Evolutionary conservation across 1,140 invertebrate genomes (phyloP), one percentile per base, ranked within the genome.

Genomic region (Drosophila santomea): DNA sequence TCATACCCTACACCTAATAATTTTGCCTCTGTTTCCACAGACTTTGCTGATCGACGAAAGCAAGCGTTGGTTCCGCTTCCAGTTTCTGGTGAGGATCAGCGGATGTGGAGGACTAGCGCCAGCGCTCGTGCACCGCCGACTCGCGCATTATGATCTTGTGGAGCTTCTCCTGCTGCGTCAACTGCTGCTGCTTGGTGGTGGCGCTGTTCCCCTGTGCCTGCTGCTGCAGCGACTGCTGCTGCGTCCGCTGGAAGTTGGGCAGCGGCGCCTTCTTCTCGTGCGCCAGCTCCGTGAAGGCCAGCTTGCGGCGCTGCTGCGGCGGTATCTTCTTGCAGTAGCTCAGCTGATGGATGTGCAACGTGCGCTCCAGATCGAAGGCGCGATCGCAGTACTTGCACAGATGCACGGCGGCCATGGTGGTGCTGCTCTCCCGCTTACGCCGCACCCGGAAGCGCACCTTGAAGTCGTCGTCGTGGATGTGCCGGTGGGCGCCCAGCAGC

Each of bases 251-350:
- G 28, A 88, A 82, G 8, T 12, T 75, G 4, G 83, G 84, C 77
- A 89, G 50, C 17, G 84, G 84, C 0, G 84, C 62, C 66, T 89
- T 89, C 59, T 89, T 89, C 57, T 84, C 80, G 50, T 89, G 84
- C 23, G 69, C 67, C 47, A 89, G 36, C 17, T 89, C 84, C 2
- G 84, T 89, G 66, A 62, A 89, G 59, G 51, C 64, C n/a, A 89
- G 47, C 17, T 80, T 89, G 58, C 84, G 84, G 1, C 80, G 73
- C 56, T 63, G 54, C 52, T 84, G 77, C 7, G 85, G 85, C 15
- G 84, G 55, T 20, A 89, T 89, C 52, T 89, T 84, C 43, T 61
- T 84, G 74, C 84, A 89, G 38, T 89, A 62, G 50, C 64, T 57
- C 74, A 89, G 11, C 56, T 73, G 84, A 15, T 89, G 84, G 20